Percentiles rank a stretch among this genome's conserved stretches.
phyloP scores from a whole-genome alignment of 37 sponge, comb jelly and placozoan species.

The Mnemiopsis leidyi region DNA sequence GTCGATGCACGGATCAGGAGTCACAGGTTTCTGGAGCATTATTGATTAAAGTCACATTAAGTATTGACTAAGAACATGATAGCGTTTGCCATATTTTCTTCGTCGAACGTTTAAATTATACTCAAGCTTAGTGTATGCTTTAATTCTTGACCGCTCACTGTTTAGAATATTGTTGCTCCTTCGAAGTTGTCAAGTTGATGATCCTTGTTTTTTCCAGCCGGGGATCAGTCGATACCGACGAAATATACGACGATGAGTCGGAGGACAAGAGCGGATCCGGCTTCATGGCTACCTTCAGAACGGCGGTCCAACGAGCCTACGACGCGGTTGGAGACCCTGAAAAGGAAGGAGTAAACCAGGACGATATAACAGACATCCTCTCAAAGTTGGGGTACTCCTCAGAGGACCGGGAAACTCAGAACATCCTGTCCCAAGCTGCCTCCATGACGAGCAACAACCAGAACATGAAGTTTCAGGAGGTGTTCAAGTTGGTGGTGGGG shows the following conservation, averaged over 20 bases:
- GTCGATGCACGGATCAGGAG: background rate
- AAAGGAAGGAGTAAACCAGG: slow-evolving; percentile 63
- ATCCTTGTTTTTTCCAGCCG: background rate
- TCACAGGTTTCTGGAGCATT: background rate
- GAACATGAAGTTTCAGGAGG: slow-evolving; percentile 59
- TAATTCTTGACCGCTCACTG: too few relatives aligned
- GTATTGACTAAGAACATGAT: too few relatives aligned
- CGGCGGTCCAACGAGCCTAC: slow-evolving; percentile 46
- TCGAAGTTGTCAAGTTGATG: background rate
- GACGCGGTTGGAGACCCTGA: slow-evolving; percentile 58
- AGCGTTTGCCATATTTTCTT: too few relatives aligned
- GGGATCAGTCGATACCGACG: background rate
- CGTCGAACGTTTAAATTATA: too few relatives aligned
- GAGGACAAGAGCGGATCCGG: background rate
- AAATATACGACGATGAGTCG: background rate
- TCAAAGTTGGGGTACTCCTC: slow-evolving; percentile 32
- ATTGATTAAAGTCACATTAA: background rate
- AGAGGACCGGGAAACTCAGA: slow-evolving; percentile 62
- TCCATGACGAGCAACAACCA: background rate
- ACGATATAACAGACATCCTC: slow-evolving; percentile 59
- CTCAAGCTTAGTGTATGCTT: too few relatives aligned
- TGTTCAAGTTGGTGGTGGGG: slow-evolving; percentile 52
- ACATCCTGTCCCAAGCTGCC: slow-evolving; percentile 38
- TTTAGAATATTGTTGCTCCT: too few relatives aligned
- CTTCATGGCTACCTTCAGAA: slow-evolving; percentile 22